Base-by-base conservation (phyloP, 2,113 vertebrate genomes). In the Seriola dumerili region DNA sequence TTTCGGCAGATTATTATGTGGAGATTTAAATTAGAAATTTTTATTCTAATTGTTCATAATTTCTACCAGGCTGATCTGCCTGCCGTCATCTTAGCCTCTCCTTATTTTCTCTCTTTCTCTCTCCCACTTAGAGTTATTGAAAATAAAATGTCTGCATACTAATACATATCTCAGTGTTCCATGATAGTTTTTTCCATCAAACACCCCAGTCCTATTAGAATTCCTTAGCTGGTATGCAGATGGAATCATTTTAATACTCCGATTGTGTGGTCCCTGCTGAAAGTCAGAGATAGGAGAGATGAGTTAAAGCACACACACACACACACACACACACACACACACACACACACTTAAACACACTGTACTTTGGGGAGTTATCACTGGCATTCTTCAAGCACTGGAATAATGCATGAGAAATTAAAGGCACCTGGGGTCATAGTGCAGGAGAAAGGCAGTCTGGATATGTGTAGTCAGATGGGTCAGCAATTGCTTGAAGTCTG, bases 381-480 rank as follows among this genome's bases (percentile, higher is more conserved):
- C 32, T 85, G 72, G 14, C 48, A 42, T 72, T 79, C 38, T 79
- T 72, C 32, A 57, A 70, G 23, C 29, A 46, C 50, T 76, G 84
- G 72, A 85, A 83, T 88, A 84, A 77, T 77, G 11, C 10, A 76
- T 84, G 29, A 29, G 46, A 61, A 86, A 81, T 50, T 52, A 82
- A 55, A 75, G 42, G 12, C 54, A 57, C 17, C 0, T 8, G n/a
- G 42, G 65, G 77, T 85, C 83, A 81, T 36, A 65, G 71, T 71
- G 71, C 71, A 83, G 57, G 46, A 80, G 80, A 29, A 44, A 77
- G 32, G 40, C 46, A 48, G 40, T 9, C 62, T 78, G 50, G 38
- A 66, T 76, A 70, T 65, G 54, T 58, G 32, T 69, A 63, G 70
- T 61, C 44, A 48, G 46, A 77, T 12, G 8, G 68, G 34, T 78